Conservation (phyloP, 2,888 invertebrate species). For the Pherbina coryleti region DNA sequence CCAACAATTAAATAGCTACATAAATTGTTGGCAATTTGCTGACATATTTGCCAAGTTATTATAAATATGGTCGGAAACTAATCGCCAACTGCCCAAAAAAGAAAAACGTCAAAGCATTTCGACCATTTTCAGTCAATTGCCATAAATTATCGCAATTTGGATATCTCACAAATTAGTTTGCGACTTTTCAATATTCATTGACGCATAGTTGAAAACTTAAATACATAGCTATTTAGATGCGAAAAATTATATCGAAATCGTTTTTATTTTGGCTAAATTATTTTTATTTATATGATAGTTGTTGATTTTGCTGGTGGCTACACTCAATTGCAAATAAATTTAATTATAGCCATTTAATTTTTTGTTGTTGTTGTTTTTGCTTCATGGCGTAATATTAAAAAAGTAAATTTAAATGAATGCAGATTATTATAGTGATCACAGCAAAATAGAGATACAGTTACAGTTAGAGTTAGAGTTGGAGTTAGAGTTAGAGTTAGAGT, state of each 20-base stretch:
- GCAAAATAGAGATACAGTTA: too few relatives aligned
- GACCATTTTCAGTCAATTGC: neutral
- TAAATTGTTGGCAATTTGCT: conserved; percentile 60
- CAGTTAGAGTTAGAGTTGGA: too few relatives aligned
- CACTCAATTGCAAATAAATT: neutral
- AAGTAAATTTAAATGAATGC: too few relatives aligned
- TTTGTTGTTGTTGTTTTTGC: neutral
- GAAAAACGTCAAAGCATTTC: neutral
- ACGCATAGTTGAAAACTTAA: neutral
- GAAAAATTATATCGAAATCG: neutral
- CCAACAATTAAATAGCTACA: conserved; percentile 50
- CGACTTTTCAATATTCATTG: neutral
- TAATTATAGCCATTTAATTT: neutral
- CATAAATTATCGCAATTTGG: neutral
- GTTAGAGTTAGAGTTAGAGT: too few relatives aligned
- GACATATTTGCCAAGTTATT: conserved; percentile 56
- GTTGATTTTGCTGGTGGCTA: conserved; percentile 24
- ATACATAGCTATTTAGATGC: neutral
- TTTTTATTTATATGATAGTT: neutral
- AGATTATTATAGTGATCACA: too few relatives aligned
- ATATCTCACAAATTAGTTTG: conserved; percentile 6
- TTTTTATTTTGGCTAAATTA: neutral
- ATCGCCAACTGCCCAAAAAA: neutral
- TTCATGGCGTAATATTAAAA: neutral
- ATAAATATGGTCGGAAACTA: neutral